A percentile compares a stretch with the other conserved stretches of the same genome.
Evolutionary conservation across 2,797 vertebrate genomes (phyloP).

Genomic region (Typhlichthys subterraneus): DNA sequence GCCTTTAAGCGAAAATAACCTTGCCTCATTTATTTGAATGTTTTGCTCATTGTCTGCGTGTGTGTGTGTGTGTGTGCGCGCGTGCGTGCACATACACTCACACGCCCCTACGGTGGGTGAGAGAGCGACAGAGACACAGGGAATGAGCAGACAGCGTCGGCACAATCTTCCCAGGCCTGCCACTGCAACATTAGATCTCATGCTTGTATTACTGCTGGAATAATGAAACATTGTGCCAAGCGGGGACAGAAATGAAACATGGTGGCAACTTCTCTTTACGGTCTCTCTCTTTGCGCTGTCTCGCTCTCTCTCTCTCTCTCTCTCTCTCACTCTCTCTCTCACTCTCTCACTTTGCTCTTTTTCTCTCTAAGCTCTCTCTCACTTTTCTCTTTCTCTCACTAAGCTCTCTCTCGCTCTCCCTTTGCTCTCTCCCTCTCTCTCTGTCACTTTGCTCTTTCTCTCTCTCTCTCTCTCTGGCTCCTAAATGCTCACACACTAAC

Average conservation of each 20-base stretch:
- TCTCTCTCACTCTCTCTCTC: constrained; percentile 12
- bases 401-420: background rate
- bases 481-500: constrained; percentile 26
- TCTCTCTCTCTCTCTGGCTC: constrained; percentile 1
- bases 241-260: constrained; percentile 66
- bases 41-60: too few relatives aligned
- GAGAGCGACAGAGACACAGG: constrained; percentile 19
- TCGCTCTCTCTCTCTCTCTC: constrained; percentile 23
- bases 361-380: background rate
- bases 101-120: background rate
- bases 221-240: constrained; percentile 54
- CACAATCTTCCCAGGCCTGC: constrained; percentile 53
- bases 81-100: background rate
- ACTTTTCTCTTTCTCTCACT: background rate
- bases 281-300: constrained; percentile 13
- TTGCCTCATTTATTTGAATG: too few relatives aligned
- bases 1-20: too few relatives aligned
- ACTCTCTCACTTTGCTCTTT: background rate
- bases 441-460: background rate
- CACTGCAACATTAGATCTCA: constrained; percentile 63
- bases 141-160: constrained; percentile 40
- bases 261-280: constrained; percentile 42
- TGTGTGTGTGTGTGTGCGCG: constrained; percentile 29
- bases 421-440: constrained; percentile 1
- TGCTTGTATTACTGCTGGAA: constrained; percentile 64